Evolutionary conservation across 2,888 invertebrate genomes (phyloP).

Genomic region (Parelbella ahira): DNA sequence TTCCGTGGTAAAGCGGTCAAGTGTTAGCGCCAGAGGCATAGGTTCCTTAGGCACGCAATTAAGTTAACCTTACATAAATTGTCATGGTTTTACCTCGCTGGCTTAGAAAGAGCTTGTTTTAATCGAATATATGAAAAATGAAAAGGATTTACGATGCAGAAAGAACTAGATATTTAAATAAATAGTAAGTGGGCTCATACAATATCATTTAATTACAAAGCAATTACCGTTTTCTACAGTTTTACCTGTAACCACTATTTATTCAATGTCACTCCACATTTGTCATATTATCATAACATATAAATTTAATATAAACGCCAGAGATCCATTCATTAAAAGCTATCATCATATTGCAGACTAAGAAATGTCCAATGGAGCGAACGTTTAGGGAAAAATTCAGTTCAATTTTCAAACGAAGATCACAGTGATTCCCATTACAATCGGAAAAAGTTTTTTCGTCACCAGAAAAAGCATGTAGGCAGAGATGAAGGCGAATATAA

Average conservation of each 20-base stretch:
- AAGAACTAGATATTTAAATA: too few relatives aligned
- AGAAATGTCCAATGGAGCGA: constrained; percentile 65
- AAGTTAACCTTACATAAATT: constrained; percentile 1
- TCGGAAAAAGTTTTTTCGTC: constrained; percentile 67
- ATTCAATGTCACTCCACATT: too few relatives aligned
- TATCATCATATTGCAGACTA: constrained; percentile 40
- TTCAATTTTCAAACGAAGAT: constrained; percentile 42
- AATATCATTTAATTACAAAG: neutral
- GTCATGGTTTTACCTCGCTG: constrained; percentile 1
- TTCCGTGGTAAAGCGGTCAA: constrained; percentile 18
- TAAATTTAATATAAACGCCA: too few relatives aligned
- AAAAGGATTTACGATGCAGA: too few relatives aligned
- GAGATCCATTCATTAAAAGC: too few relatives aligned
- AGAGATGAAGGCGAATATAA: constrained; percentile 39
- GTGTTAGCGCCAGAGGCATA: constrained; percentile 8
- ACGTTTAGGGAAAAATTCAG: constrained; percentile 43
- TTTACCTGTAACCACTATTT: too few relatives aligned
- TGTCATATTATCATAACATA: too few relatives aligned
- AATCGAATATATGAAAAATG: too few relatives aligned
- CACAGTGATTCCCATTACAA: constrained; percentile 39
- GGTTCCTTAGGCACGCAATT: constrained; percentile 6
- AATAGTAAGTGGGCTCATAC: neutral
- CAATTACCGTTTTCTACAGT: too few relatives aligned
- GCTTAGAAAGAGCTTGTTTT: too few relatives aligned
- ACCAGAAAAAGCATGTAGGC: constrained; percentile 44